Evolutionary conservation across 92 coral and sea anemone species (phyloP).

Genomic region (Palythoa grandis): DNA sequence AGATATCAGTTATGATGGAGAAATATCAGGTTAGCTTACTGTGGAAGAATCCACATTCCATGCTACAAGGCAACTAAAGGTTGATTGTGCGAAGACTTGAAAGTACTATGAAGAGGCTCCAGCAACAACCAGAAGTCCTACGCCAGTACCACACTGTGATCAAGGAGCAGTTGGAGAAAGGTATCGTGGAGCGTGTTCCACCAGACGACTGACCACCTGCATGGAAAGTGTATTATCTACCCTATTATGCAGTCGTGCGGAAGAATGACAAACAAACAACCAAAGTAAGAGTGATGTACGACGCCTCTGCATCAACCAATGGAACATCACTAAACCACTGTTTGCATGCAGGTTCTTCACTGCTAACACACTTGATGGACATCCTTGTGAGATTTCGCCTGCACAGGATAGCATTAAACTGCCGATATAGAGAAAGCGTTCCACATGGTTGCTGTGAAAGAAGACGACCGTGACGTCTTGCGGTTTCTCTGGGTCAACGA

Average conservation of each 20-base stretch:
- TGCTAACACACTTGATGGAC: constrained; percentile 25
- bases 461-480: constrained; percentile 23
- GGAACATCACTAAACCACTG: constrained; percentile 19
- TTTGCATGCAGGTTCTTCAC: constrained; percentile 25
- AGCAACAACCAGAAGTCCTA: not conserved
- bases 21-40: constrained; percentile 20
- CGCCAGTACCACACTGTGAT: constrained; percentile 21
- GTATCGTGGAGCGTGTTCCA: constrained; percentile 6
- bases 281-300: constrained; percentile 18
- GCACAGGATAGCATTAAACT: constrained; percentile 27
- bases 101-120: not conserved
- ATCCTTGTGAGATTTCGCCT: constrained; percentile 35
- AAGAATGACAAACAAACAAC: constrained; percentile 14
- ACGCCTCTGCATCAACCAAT: constrained; percentile 34
- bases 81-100: constrained; percentile 2
- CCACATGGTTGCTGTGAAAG: constrained; percentile 5
- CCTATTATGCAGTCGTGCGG: constrained; percentile 21
- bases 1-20: constrained; percentile 16
- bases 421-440: constrained; percentile 13
- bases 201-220: not conserved
- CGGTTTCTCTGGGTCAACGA: constrained; percentile 15
- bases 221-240: constrained; percentile 18
- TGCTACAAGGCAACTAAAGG: not conserved
- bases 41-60: constrained; percentile 27
- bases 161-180: constrained; percentile 31